Evolutionary conservation across 37 sponge, comb jelly and placozoan genomes (phyloP).

Genomic region (Mnemiopsis leidyi): DNA sequence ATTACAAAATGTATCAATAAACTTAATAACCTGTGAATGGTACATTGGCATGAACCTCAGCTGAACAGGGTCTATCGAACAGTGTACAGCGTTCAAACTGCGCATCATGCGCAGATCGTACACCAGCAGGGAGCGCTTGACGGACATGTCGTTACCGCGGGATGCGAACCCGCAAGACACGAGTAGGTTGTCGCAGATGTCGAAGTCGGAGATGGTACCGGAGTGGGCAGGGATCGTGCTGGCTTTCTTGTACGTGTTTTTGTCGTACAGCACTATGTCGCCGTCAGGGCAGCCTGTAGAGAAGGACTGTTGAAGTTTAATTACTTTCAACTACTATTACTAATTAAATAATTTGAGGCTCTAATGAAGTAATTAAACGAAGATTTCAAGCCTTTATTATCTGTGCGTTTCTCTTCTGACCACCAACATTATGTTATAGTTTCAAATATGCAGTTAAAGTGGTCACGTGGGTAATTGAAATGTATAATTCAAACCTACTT

Average conservation of each 20-base stretch:
- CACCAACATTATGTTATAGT: too few species aligned
- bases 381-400: too few species aligned
- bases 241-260: conserved; percentile 52
- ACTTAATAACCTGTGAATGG: conserved; percentile 61
- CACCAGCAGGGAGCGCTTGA: conserved; percentile 18
- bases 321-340: too few species aligned
- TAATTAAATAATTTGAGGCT: too few species aligned
- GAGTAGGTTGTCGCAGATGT: conserved; percentile 51
- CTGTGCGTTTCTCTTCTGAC: too few species aligned
- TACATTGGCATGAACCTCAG: conserved; percentile 65
- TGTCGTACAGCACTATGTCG: conserved; percentile 44
- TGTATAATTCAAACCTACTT: too few species aligned
- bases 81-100: conserved; percentile 51
- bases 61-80: conserved; percentile 56
- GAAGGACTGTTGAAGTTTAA: too few species aligned
- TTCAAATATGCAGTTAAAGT: too few species aligned
- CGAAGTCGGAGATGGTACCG: conserved; percentile 54
- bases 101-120: conserved; percentile 66
- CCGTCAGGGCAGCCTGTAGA: conserved; percentile 45
- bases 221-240: conserved; percentile 43
- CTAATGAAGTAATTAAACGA: too few species aligned
- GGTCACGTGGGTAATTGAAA: too few species aligned
- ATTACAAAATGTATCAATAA: too few species aligned
- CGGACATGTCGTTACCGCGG: conserved; percentile 54
- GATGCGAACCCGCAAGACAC: conserved; percentile 59